Base-by-base conservation (phyloP, 2,113 vertebrate species). In the cat (Felis catus) region DNA sequence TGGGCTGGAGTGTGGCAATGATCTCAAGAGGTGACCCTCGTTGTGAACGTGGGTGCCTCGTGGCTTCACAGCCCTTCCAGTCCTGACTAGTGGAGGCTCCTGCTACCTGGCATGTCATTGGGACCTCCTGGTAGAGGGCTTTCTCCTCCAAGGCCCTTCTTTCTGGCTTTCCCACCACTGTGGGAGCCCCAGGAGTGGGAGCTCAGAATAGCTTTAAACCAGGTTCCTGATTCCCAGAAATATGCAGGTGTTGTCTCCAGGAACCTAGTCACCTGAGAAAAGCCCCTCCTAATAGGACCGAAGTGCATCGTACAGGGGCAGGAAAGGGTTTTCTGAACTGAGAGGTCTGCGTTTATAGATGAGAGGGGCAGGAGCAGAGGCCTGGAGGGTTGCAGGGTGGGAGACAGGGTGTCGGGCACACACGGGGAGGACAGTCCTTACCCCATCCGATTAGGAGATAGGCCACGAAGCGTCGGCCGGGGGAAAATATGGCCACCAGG, bases 391-490 rank as follows among this genome's bases (percentile, higher is more conserved):
- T 10, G 70, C 5, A 11, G 53, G n/a, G 66, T 14, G 53, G n/a
- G 10, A 2, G 41, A 1, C 0, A 48, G 25, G 78, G 25, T 4
- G 1, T 3, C 1, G 11, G 21, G 33, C 41, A 13, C 13, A 1
- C 51, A 3, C 12, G 74, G 61, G 13, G 10, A 1, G 21, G 48
- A 15, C 14, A 4, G 80, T 55, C 48, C 99, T 98, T 98, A 99
- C 99, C 99, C 99, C 99, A 99, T 97, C 99, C 99, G 13, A 99
- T 99, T 92, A 99, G 98, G 96, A 99, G 98, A 95, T 99, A 99
- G 97, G 99, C 36, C 1, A 97, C 96, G 73, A 99, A 99, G 98
- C 99, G 99, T 79, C 98, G 98, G 98, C 99, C 98, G 51, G 99
- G 98, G 1, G 99, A 99, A 98, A 99, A 99, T 96, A 99, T 98